Evolutionary conservation across 2,113 vertebrate species (phyloP).

Genomic region (Hemibagrus wyckioides): DNA sequence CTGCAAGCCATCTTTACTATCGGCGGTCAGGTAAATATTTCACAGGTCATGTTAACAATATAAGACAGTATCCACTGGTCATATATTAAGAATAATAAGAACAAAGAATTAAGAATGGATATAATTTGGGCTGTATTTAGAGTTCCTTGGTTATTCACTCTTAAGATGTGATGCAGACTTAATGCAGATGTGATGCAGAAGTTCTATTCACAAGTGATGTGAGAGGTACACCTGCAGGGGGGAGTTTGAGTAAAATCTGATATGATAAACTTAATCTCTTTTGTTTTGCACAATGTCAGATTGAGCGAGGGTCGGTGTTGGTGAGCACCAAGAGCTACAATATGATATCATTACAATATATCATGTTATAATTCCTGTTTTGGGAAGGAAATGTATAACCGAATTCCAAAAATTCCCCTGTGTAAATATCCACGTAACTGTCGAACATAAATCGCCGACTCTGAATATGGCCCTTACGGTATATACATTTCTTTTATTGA

Average conservation of each 20-base stretch:
- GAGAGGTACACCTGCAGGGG: background rate
- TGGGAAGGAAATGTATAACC: background rate
- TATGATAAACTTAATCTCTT: background rate
- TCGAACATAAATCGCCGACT: background rate
- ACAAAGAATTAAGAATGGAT: too few species aligned
- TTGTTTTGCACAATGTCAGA: background rate
- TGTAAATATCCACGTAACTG: background rate
- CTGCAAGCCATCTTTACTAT: background rate
- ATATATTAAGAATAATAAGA: background rate
- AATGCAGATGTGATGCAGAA: background rate
- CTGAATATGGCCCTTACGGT: conserved; percentile 6
- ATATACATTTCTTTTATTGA: background rate
- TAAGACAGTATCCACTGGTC: background rate
- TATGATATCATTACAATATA: conserved; percentile 5
- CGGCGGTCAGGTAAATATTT: background rate
- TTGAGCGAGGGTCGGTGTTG: background rate
- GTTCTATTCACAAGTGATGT: background rate
- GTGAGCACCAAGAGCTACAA: background rate
- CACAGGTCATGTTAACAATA: background rate
- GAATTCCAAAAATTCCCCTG: background rate
- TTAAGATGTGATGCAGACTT: background rate
- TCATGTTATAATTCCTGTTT: background rate
- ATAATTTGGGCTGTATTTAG: background rate
- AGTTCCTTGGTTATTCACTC: background rate
- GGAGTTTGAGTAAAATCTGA: background rate